Evolutionary conservation across 1,140 invertebrate genomes (phyloP), one percentile per base, ranked within the genome.

Genomic region (Euglossa dilemma): DNA sequence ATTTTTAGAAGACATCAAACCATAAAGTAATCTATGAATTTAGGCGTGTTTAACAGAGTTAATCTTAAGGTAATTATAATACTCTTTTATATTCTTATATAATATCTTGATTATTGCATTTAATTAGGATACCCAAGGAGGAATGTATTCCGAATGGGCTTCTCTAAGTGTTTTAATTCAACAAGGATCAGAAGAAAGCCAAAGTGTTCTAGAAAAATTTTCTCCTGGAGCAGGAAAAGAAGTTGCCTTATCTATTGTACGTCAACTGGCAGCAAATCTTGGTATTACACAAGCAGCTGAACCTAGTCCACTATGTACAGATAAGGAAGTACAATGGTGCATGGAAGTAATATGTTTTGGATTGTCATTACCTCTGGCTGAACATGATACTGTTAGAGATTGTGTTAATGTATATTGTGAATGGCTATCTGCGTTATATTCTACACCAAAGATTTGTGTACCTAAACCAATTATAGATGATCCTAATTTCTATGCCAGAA

Each of bases 371-470:
- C 98, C 98, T 0, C 92, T 99, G 18, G 95, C 96, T 56, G 98
- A 99, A 93, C 98, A 99, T 93, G 98, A 99, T 87, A 98, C 98
- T 1, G 97, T 99, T 61, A 96, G 98, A 85, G 98, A 99, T 93
- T 99, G 98, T 94, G 98, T 99, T 14, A 98, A 98, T 93, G 97
- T 99, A 43, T 99, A 99, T 92, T 99, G 98, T 93, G 98, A 99
- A 91, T 99, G 99, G 99, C 94, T 99, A 47, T 97, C 97, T 0
- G 97, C 98, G 1, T 94, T 99, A 71, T 96, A 98, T 88, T 97
- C 98, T 85, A 92, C 95, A 81, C 97, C 98, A 4, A 97, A 98
- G 89, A 95, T 97, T 86, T 96, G 96, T 87, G 97, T 99, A 28
- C 98, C 98, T 1, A 96, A 96, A 89, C 98, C 97, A 5, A 96